Evolutionary conservation across 1,140 invertebrate genomes (phyloP).

Genomic region (Hycleus phaleratus): DNA sequence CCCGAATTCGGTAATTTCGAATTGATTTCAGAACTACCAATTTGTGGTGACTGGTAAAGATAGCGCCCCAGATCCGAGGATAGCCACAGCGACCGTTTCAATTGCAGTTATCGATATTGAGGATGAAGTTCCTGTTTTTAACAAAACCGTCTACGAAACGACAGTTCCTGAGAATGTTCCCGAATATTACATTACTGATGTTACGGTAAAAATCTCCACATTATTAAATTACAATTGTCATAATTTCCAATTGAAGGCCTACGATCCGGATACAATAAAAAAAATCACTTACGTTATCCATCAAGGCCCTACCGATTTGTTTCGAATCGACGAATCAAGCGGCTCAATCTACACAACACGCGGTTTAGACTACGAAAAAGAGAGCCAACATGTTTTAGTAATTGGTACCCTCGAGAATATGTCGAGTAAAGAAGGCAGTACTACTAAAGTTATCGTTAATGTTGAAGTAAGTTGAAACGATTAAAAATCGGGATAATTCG

Average conservation of each 20-base stretch:
- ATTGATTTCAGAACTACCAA: constrained; percentile 52
- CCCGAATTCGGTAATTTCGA: background rate
- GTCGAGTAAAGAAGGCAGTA: constrained; percentile 59
- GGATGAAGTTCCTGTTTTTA: constrained; percentile 79
- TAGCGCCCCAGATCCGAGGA: constrained; percentile 71
- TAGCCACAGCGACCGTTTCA: constrained; percentile 79
- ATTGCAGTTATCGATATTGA: constrained; percentile 71
- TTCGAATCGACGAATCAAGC: constrained; percentile 69
- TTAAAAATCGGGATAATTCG: background rate
- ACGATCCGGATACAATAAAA: constrained; percentile 70
- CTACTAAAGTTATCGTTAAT: constrained; percentile 64
- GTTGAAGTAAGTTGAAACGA: constrained; percentile 54
- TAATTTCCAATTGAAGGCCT: constrained; percentile 42
- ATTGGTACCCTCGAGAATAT: constrained; percentile 77
- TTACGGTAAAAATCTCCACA: constrained; percentile 36
- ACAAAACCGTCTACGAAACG: constrained; percentile 61
- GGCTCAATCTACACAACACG: constrained; percentile 68
- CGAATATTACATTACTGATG: constrained; percentile 66
- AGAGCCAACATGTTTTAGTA: constrained; percentile 62
- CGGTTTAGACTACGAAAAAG: constrained; percentile 71
- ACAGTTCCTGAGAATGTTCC: constrained; percentile 76
- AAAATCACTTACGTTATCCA: constrained; percentile 79
- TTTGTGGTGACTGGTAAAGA: constrained; percentile 86
- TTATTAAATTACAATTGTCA: too few relatives aligned
- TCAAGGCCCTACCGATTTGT: constrained; percentile 71